Evolutionary conservation across 2,888 invertebrate genomes (phyloP), one percentile per base, ranked within the genome.

Genomic region (Stenodera caucasica): DNA sequence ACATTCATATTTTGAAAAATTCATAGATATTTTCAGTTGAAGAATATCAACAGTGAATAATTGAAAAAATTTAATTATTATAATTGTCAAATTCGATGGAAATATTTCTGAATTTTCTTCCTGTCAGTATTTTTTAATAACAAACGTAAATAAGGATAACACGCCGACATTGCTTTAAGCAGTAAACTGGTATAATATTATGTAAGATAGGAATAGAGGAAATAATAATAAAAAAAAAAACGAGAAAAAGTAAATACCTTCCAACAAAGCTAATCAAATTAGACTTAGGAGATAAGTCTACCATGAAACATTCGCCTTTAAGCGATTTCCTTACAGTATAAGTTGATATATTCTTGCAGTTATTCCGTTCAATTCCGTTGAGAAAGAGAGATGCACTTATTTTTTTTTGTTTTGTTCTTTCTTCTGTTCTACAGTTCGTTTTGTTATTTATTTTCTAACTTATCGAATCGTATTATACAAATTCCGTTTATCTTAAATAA

Each of bases 221-320:
- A n/a, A n/a, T n/a, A n/a, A n/a, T n/a, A n/a, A n/a, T n/a, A n/a
- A n/a, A n/a, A n/a, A n/a, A n/a, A n/a, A n/a, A n/a, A n/a, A n/a
- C n/a, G n/a, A n/a, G 6, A 45, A 45, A 18, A 18, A 21, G 11
- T 21, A 21, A 18, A 40, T 40, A 40, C 40, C 32, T 35, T 35
- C 35, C 11, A 18, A 18, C 40, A 45, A 45, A 45, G 18, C 21
- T 45, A 45, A 45, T 45, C 45, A 45, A 45, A 45, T 45, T 45
- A 45, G 45, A 45, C 18, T 45, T 45, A 45, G 45, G 15, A 12
- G 45, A 7, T 45, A 45, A 18, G 21, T 18, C 18, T 21, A 11
- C 21, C 21, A 12, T 18, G 12, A 45, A 45, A 21, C 18, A 21
- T 18, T 18, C 11, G 21, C 45, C 45, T 21, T 45, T 45, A 45